These are phyloP conservation scores for Phoenicopterus ruber DNA, from an alignment of 2,113 vertebrate genomes.

Conservation along the genomic window DNA sequence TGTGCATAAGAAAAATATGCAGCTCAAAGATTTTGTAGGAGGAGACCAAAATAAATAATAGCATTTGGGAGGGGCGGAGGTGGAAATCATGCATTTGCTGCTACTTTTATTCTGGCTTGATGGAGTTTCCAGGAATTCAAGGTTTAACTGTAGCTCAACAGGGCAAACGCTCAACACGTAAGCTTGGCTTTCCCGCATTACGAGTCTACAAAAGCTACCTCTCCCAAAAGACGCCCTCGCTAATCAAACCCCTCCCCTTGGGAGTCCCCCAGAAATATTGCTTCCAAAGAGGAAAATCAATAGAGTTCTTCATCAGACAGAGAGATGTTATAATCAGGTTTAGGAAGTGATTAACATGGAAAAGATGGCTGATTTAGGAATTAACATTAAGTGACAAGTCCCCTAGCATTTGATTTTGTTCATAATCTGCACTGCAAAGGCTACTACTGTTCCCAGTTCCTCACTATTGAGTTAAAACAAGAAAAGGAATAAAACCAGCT, in stretches of 20 bases:
- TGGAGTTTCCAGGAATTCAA: background rate
- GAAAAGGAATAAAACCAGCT: background rate
- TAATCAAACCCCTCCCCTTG: background rate
- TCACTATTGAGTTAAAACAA: background rate
- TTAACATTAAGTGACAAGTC: background rate
- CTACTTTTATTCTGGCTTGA: background rate
- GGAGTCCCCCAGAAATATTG: background rate
- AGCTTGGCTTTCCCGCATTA: background rate
- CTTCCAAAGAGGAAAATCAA: background rate
- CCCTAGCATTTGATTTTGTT: background rate
- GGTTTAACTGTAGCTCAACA: background rate
- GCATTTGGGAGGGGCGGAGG: background rate
- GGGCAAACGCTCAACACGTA: background rate
- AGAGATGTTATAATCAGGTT: background rate
- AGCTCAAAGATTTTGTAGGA: background rate
- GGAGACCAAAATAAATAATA: background rate
- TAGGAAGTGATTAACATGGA: background rate
- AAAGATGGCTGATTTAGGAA: conserved; percentile 9
- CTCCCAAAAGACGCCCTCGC: background rate
- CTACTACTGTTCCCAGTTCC: background rate
- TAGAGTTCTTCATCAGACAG: background rate
- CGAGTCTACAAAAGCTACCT: background rate
- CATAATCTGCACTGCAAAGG: background rate
- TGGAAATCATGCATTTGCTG: background rate
- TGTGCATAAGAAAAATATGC: background rate